These are phyloP conservation scores for Mus minutoides DNA, from an alignment of 2,797 vertebrate species.

Conservation along the genomic window DNA sequence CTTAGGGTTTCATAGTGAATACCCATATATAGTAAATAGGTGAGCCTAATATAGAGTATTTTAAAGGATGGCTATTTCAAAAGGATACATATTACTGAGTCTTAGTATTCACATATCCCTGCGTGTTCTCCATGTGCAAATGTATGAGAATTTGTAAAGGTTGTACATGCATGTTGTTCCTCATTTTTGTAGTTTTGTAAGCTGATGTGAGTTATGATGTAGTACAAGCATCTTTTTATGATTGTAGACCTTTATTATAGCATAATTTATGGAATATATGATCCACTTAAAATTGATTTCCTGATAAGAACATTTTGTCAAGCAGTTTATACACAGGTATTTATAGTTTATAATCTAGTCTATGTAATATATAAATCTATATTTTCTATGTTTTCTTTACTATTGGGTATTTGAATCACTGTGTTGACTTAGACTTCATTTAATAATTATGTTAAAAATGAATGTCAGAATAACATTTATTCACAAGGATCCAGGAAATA, in stretches of 20 bases:
- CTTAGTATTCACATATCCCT: neutral
- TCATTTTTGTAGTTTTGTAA: neutral
- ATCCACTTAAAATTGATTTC: neutral
- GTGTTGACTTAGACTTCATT: neutral
- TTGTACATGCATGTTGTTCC: neutral
- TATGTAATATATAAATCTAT: neutral
- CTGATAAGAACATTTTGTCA: neutral
- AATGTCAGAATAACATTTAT: neutral
- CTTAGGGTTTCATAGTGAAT: neutral
- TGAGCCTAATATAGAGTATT: accelerated
- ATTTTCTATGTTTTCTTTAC: neutral
- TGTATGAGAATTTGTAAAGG: neutral
- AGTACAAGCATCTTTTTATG: neutral
- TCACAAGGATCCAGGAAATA: neutral
- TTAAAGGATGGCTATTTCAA: accelerated
- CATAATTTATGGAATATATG: neutral
- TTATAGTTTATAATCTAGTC: neutral
- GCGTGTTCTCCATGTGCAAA: neutral
- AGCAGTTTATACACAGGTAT: neutral
- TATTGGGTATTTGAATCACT: neutral
- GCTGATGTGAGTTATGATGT: accelerated
- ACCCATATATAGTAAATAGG: accelerated
- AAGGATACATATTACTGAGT: accelerated
- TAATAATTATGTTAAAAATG: neutral
- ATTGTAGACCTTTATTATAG: neutral